These are phyloP conservation scores for Trogon surrucura DNA, from an alignment of 2,113 vertebrate genomes.

Conservation along the genomic window DNA sequence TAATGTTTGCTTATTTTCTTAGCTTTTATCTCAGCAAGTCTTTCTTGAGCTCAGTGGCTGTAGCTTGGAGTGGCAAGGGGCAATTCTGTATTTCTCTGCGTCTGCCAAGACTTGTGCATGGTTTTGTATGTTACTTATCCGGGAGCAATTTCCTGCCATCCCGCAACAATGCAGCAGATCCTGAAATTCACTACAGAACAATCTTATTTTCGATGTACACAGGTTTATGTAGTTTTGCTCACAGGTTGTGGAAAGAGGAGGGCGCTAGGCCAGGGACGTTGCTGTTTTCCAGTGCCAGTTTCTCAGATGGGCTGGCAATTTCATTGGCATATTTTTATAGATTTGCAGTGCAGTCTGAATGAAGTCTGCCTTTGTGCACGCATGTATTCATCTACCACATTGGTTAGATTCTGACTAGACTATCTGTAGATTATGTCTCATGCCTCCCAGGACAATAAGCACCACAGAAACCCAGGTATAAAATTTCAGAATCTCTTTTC, in stretches of 20 bases:
- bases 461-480: neutral
- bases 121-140: neutral
- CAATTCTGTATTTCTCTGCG: neutral
- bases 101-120: neutral
- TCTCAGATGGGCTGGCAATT: conserved; percentile 25
- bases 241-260: neutral
- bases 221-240: conserved; percentile 12
- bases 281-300: conserved; percentile 45
- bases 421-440: neutral
- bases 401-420: neutral
- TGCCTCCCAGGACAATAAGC: neutral
- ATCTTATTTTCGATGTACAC: neutral
- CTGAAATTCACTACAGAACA: conserved; percentile 19
- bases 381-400: neutral
- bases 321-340: conserved; percentile 50
- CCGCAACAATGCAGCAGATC: neutral
- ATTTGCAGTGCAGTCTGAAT: conserved; percentile 5
- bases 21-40: conserved; percentile 23
- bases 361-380: neutral
- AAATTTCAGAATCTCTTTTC: conserved; percentile 18
- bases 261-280: conserved; percentile 16
- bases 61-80: conserved; percentile 8
- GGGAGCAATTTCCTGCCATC: neutral
- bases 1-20: conserved; percentile 57
- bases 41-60: neutral